Base-by-base conservation (phyloP, 2,888 invertebrate genomes). In the Spicauda simplicius region DNA sequence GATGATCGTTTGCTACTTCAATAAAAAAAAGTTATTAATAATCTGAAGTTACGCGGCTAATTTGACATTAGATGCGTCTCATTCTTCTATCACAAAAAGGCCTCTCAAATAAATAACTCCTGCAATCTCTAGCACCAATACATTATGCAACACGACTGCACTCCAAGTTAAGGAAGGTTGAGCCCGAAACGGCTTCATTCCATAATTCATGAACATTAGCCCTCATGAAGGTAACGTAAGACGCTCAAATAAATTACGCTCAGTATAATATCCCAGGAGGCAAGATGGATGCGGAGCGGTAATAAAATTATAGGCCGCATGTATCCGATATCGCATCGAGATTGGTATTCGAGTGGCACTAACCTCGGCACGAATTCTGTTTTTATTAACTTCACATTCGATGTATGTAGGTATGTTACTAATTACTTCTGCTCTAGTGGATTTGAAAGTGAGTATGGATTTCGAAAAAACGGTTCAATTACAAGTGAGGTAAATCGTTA, bases 201-300 rank as follows among this genome's bases (percentile, higher is more conserved):
- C 83, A 84, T 85, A 82, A 85, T 84, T 84, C 84, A 85, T 84
- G 82, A 83, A 80, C 81, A 80, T 82, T 82, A 84, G 79, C 80
- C 80, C 76, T 76, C 75, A 75, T 76, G 77, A 74, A 77, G 77
- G 77, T 75, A 80, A 77, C 77, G 73, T 78, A 76, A 77, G 78
- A 77, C 74, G 76, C 70, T 77, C 73, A 79, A 75, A 80, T 81
- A 81, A 80, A 81, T 80, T 80, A 77, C 76, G 70, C 68, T 50
- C 72, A 66, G 71, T 60, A 70, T 74, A 77, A 75, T 73, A 75
- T 75, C 75, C 70, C 74, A 52, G 63, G 73, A 72, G 74, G 71
- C 69, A 76, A 75, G 73, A 73, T 71, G 72, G 75, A 72, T 61
- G 71, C 69, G 69, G 58, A 61, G 69, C 72, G 71, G 72, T 76